A percentile compares a stretch with the other conserved stretches of the same genome.
Evolutionary conservation across 1,140 invertebrate species (phyloP).

Genomic region (Ptiloglossa arizonensis): DNA sequence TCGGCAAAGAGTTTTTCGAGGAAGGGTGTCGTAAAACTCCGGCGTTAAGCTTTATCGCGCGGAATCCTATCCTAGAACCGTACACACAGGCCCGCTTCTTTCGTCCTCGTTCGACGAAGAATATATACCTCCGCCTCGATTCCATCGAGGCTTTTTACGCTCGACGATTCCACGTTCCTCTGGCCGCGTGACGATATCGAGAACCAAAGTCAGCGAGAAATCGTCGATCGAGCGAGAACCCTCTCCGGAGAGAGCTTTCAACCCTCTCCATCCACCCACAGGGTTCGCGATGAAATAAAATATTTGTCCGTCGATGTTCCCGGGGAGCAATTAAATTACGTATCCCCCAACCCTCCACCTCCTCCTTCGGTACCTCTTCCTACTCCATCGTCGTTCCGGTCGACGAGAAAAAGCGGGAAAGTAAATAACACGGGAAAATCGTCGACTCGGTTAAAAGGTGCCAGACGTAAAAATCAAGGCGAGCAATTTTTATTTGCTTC

Average conservation of each 20-base stretch:
- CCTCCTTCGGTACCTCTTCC: not conserved
- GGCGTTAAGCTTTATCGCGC: conserved; percentile 32
- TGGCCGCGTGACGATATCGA: conserved; percentile 6
- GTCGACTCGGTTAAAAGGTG: conserved; percentile 8
- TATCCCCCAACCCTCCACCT: conserved; percentile 3
- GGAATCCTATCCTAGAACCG: conserved; percentile 26
- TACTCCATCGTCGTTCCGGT: conserved; percentile 22
- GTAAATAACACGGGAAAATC: conserved; percentile 53
- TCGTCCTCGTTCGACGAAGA: too few relatives aligned
- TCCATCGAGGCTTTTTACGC: conserved; percentile 41
- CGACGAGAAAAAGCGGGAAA: not conserved
- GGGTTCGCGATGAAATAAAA: conserved; percentile 76
- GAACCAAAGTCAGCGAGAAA: conserved; percentile 8
- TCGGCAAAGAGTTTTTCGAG: not conserved
- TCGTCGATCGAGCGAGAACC: too few relatives aligned
- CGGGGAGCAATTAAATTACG: conserved; percentile 70
- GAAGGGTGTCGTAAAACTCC: not conserved
- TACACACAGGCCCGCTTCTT: conserved; percentile 16
- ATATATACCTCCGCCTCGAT: too few relatives aligned
- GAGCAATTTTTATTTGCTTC: not conserved
- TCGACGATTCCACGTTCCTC: not conserved
- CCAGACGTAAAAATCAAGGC: not conserved
- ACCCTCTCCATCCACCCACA: conserved; percentile 66
- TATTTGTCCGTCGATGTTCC: conserved; percentile 47
- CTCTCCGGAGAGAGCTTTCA: too few relatives aligned